Percentiles rank a stretch among this genome's conserved stretches.
These are phyloP conservation scores for Habrosyne pyritoides DNA, from an alignment of 2,888 invertebrate genomes.

Conservation along the genomic window DNA sequence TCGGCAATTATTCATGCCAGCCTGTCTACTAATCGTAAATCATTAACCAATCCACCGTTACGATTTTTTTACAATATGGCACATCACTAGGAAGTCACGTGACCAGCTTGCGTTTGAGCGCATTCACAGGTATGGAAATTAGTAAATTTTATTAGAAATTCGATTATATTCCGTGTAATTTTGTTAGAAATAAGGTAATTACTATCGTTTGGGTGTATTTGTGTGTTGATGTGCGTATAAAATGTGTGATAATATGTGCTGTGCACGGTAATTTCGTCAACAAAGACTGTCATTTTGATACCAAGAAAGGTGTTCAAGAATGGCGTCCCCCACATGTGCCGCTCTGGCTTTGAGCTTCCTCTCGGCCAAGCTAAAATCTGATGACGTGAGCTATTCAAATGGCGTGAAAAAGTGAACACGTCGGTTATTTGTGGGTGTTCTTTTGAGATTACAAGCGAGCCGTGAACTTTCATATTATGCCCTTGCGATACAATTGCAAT, in stretches of 20 bases:
- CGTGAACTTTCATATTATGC: constrained; percentile 48
- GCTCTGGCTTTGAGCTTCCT: constrained; percentile 73
- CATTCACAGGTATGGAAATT: constrained; percentile 87
- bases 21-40: constrained; percentile 18
- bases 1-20: not conserved
- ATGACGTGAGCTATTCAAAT: constrained; percentile 68
- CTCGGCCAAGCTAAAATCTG: constrained; percentile 64
- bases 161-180: constrained; percentile 64
- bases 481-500: constrained; percentile 60
- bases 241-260: constrained; percentile 62
- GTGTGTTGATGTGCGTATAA: constrained; percentile 65
- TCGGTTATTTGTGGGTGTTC: constrained; percentile 46
- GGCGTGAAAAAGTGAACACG: constrained; percentile 55
- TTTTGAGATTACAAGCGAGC: constrained; percentile 46
- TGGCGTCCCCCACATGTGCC: constrained; percentile 90
- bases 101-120: constrained; percentile 88
- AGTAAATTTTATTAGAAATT: constrained; percentile 76
- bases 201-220: constrained; percentile 43
- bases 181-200: constrained; percentile 71
- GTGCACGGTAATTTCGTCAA: constrained; percentile 72
- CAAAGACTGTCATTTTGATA: constrained; percentile 85
- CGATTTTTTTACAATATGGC: constrained; percentile 31
- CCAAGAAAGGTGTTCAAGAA: constrained; percentile 87
- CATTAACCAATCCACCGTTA: too few relatives aligned
- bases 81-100: constrained; percentile 84